Evolutionary conservation across 92 coral and sea anemone genomes (phyloP).

Genomic region (Porites cylindrica): DNA sequence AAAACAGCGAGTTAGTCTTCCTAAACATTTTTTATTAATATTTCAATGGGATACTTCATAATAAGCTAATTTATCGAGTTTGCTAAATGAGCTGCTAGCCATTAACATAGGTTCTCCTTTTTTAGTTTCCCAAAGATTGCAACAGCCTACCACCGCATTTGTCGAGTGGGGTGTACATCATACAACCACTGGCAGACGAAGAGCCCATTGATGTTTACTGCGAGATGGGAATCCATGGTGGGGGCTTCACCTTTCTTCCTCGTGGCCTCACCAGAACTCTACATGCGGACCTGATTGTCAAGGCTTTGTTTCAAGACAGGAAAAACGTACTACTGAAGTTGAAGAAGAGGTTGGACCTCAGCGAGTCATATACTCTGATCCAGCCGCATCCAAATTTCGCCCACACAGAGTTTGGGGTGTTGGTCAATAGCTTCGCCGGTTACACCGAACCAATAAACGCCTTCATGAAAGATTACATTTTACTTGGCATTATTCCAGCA

Average conservation of each 20-base stretch:
- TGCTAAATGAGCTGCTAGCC: too few relatives aligned
- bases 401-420: background rate
- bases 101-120: background rate
- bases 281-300: conserved; percentile 12
- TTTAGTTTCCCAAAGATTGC: background rate
- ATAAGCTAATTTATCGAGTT: too few relatives aligned
- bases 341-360: conserved; percentile 18
- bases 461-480: conserved; percentile 1
- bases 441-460: background rate
- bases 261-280: conserved; percentile 31
- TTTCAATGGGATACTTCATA: too few relatives aligned
- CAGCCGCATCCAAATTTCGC: conserved; percentile 9
- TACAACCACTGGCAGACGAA: background rate
- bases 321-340: conserved; percentile 53
- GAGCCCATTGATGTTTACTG: conserved; percentile 43
- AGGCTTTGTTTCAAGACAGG: conserved; percentile 53
- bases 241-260: conserved; percentile 72
- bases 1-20: too few relatives aligned
- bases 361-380: conserved; percentile 39
- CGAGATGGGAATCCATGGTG: conserved; percentile 62
- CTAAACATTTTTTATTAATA: too few relatives aligned
- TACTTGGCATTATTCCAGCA: background rate
- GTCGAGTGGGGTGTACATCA: conserved; percentile 58
- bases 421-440: conserved; percentile 31
- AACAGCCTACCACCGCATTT: background rate